A percentile compares a stretch with the other conserved stretches of the same genome.
Conservation (phyloP, 2,888 invertebrate genomes). For the Eupithecia centaureata region DNA sequence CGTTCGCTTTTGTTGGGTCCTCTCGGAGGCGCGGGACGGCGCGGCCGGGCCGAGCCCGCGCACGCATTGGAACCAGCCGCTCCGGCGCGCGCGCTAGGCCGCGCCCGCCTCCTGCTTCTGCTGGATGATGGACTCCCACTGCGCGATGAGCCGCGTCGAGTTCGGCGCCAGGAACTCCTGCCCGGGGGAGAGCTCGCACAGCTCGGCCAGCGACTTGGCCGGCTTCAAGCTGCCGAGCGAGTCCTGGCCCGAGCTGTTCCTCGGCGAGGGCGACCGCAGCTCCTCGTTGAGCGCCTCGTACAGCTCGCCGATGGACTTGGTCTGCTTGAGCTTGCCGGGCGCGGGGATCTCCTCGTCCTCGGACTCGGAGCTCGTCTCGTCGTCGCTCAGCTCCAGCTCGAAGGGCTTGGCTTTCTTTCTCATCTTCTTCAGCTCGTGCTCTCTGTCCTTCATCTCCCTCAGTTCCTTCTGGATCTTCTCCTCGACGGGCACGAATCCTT, state of each 20-base stretch:
- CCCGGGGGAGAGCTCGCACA: slow-evolving; percentile 86
- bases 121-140: slow-evolving; percentile 92
- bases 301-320: slow-evolving; percentile 87
- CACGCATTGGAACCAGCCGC: slow-evolving; percentile 56
- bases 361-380: slow-evolving; percentile 82
- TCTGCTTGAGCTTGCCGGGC: slow-evolving; percentile 85
- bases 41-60: slow-evolving; percentile 24
- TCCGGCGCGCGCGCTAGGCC: slow-evolving; percentile 59
- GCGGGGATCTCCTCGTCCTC: slow-evolving; percentile 85
- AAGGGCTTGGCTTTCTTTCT: slow-evolving; percentile 85
- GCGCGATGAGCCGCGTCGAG: slow-evolving; percentile 88
- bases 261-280: slow-evolving; percentile 75
- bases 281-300: slow-evolving; percentile 84
- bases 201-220: slow-evolving; percentile 87
- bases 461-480: slow-evolving; percentile 95
- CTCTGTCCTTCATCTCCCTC: slow-evolving; percentile 91
- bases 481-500: slow-evolving; percentile 93
- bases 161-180: slow-evolving; percentile 87
- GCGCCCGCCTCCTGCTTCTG: slow-evolving; percentile 84
- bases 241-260: slow-evolving; percentile 75
- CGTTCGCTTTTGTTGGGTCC: slow-evolving; percentile 45
- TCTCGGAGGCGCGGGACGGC: slow-evolving; percentile 42
- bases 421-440: slow-evolving; percentile 90
- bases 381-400: slow-evolving; percentile 86
- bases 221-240: slow-evolving; percentile 84